Percentiles rank a stretch among this genome's conserved stretches.
Evolutionary conservation across 2,888 invertebrate species (phyloP).

Genomic region (Sepioteuthis lessoniana): DNA sequence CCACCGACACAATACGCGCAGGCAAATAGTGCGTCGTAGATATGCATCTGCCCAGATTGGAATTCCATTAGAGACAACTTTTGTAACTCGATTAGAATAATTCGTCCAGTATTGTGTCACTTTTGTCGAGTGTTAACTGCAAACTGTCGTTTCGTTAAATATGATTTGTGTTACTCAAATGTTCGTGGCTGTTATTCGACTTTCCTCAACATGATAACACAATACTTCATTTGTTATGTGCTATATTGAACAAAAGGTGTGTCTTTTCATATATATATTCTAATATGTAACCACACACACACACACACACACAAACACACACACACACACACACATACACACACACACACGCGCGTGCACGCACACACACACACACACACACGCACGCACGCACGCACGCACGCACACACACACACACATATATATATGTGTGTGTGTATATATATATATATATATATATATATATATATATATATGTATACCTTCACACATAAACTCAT

Average conservation of each 20-base stretch:
- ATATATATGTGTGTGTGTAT: background rate
- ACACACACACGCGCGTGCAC: no score
- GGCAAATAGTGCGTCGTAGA: background rate
- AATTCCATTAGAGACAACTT: slow-evolving; percentile 8
- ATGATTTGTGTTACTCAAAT: background rate
- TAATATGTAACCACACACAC: background rate
- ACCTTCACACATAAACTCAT: background rate
- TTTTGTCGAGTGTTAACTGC: slow-evolving; percentile 20
- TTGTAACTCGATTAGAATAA: slow-evolving; percentile 18
- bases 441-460: background rate
- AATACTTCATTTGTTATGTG: background rate
- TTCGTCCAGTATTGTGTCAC: slow-evolving; percentile 33
- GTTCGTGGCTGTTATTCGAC: background rate
- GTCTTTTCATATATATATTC: background rate
- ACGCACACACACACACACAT: background rate
- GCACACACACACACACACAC: background rate
- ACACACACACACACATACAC: background rate
- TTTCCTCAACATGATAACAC: background rate
- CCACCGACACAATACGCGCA: background rate
- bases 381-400: background rate
- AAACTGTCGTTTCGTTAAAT: slow-evolving; percentile 21
- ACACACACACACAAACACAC: background rate
- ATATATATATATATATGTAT: background rate
- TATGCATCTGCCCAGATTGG: slow-evolving; percentile 4
- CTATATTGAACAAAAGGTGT: background rate